A percentile compares a stretch with the other conserved stretches of the same genome.
Evolutionary conservation across 2,888 invertebrate species (phyloP).

Genomic region (Eristalinus aeneus): DNA sequence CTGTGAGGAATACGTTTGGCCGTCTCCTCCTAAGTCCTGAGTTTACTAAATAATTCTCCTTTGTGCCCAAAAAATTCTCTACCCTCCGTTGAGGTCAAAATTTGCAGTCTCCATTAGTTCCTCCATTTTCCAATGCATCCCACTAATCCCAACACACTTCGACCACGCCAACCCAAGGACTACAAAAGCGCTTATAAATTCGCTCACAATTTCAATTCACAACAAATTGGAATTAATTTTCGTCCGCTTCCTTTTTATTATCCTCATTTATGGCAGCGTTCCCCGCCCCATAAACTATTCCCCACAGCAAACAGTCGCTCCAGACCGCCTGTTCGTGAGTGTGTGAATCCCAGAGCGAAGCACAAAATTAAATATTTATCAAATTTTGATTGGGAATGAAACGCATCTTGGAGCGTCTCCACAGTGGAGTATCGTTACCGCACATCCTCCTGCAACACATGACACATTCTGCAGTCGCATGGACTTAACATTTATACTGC

Average conservation of each 20-base stretch:
- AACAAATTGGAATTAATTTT: conserved; percentile 71
- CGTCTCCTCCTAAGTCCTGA: too few species aligned
- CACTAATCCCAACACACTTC: too few species aligned
- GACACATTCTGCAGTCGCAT: conserved; percentile 63
- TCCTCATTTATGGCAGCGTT: conserved; percentile 47
- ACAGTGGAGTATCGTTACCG: conserved; percentile 9
- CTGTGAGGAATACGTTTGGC: too few species aligned
- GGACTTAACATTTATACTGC: conserved; percentile 71
- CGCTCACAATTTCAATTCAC: conserved; percentile 66
- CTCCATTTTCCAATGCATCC: neutral
- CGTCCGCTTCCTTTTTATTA: conserved; percentile 54
- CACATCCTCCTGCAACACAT: neutral
- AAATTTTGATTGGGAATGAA: conserved; percentile 67
- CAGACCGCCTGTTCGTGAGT: too few species aligned
- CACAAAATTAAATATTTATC: conserved; percentile 69
- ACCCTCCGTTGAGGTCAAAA: too few species aligned
- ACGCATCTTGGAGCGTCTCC: conserved; percentile 54
- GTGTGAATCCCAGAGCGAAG: neutral
- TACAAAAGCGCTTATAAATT: conserved; percentile 59
- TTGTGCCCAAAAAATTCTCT: too few species aligned
- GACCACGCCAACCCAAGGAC: neutral
- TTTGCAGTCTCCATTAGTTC: too few species aligned
- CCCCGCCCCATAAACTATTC: conserved; percentile 51
- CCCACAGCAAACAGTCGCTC: neutral
- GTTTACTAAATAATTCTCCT: too few species aligned